Conservation (phyloP, 2,113 vertebrate genomes). For the Pyrgilauda ruficollis region DNA sequence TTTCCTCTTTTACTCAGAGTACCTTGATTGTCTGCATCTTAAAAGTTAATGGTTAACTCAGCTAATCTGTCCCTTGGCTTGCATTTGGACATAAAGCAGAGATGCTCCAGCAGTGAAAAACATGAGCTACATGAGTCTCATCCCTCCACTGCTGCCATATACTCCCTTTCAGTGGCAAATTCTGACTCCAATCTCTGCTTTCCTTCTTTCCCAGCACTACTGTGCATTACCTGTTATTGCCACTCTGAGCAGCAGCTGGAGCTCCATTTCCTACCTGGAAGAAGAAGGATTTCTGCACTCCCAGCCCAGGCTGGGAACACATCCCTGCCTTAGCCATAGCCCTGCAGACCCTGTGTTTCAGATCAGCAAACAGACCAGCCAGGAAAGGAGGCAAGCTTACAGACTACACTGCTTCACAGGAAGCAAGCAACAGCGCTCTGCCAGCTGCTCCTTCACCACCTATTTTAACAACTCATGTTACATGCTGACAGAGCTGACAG, state of each 20-base stretch:
- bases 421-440: not conserved
- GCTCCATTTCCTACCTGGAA: not conserved
- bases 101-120: not conserved
- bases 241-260: not conserved
- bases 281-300: not conserved
- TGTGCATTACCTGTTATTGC: not conserved
- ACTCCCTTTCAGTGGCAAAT: not conserved
- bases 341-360: not conserved
- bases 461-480: not conserved
- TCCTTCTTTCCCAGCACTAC: not conserved
- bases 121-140: not conserved
- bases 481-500: not conserved
- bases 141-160: not conserved
- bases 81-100: not conserved
- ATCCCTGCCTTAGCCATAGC: not conserved
- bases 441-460: not conserved
- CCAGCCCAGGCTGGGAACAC: not conserved
- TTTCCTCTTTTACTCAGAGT: not conserved
- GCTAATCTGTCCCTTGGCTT: not conserved
- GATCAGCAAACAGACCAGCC: not conserved
- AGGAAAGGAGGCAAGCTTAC: not conserved
- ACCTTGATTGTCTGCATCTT: not conserved
- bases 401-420: not conserved
- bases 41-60: not conserved
- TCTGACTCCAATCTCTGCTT: not conserved